Evolutionary conservation across 2,797 vertebrate species (phyloP).

Genomic region (Etheostoma nigrum): DNA sequence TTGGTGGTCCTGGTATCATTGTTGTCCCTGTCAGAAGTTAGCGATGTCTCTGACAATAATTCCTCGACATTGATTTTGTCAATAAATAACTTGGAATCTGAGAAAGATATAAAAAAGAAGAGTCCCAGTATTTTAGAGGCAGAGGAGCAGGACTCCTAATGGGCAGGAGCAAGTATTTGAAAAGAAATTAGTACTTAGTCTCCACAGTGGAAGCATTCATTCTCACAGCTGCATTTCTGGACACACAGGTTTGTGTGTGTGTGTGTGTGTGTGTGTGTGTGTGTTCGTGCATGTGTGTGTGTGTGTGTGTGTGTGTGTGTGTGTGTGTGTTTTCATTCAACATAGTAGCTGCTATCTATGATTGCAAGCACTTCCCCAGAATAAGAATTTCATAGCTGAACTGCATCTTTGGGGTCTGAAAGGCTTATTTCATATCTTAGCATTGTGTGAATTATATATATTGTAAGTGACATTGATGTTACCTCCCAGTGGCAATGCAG

Average conservation of each 20-base stretch:
- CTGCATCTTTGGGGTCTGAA: constrained; percentile 55
- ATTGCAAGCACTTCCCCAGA: constrained; percentile 77
- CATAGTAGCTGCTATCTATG: constrained; percentile 68
- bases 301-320: constrained; percentile 27
- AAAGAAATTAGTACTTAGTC: constrained; percentile 74
- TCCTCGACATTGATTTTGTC: constrained; percentile 23
- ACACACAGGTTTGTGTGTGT: constrained; percentile 67
- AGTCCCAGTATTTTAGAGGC: constrained; percentile 40
- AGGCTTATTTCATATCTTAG: constrained; percentile 56
- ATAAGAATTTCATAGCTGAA: constrained; percentile 71
- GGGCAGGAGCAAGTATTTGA: constrained; percentile 61
- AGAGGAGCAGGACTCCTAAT: constrained; percentile 48
- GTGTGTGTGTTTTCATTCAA: constrained; percentile 61
- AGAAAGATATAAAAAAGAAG: constrained; percentile 34
- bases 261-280: constrained; percentile 48
- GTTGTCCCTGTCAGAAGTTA: constrained; percentile 35
- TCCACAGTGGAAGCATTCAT: constrained; percentile 84
- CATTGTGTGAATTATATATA: constrained; percentile 39
- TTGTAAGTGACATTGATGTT: constrained; percentile 55
- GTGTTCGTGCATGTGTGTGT: constrained; percentile 16
- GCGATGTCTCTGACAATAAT: constrained; percentile 5
- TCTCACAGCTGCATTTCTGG: constrained; percentile 82
- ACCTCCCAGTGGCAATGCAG: constrained; percentile 55
- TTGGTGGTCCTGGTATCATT: constrained; percentile 30
- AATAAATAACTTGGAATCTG: constrained; percentile 18